These are phyloP conservation scores for Andrena dorsata DNA, from an alignment of 2,888 invertebrate genomes.

Conservation along the genomic window DNA sequence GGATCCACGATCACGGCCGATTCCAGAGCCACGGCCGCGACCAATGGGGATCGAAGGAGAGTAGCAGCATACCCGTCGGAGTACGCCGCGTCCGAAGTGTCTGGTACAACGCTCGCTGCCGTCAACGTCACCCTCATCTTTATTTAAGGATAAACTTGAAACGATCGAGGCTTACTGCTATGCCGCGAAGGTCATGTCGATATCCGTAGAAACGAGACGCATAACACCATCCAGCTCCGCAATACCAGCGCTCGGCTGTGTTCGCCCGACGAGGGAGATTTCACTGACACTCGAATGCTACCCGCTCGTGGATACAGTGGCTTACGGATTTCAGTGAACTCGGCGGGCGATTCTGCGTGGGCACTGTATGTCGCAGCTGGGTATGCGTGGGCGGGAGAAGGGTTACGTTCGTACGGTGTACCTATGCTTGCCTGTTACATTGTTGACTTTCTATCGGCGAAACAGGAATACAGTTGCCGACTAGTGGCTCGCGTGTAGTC, in stretches of 20 bases:
- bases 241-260: background rate
- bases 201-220: slow-evolving; percentile 18
- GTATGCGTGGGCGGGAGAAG: background rate
- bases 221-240: background rate
- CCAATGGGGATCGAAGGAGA: background rate
- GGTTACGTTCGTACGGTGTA: slow-evolving; percentile 8
- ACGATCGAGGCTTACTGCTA: background rate
- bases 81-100: background rate
- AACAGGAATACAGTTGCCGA: slow-evolving; percentile 40
- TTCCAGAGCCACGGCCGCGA: background rate
- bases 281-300: slow-evolving; percentile 11
- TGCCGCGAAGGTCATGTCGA: slow-evolving; percentile 14
- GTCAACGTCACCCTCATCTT: slow-evolving; percentile 25
- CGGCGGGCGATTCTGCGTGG: background rate
- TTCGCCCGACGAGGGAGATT: slow-evolving; percentile 10
- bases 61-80: background rate
- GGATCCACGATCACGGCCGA: slow-evolving; percentile 1
- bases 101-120: slow-evolving; percentile 23
- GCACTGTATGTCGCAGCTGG: slow-evolving; percentile 16
- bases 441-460: slow-evolving; percentile 64
- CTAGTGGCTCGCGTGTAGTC: slow-evolving; percentile 43
- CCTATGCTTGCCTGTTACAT: slow-evolving; percentile 29
- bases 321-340: slow-evolving; percentile 7
- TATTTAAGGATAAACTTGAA: slow-evolving; percentile 30
- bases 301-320: slow-evolving; percentile 13